Evolutionary conservation across 2,888 invertebrate genomes (phyloP).

Genomic region (Timema podura): DNA sequence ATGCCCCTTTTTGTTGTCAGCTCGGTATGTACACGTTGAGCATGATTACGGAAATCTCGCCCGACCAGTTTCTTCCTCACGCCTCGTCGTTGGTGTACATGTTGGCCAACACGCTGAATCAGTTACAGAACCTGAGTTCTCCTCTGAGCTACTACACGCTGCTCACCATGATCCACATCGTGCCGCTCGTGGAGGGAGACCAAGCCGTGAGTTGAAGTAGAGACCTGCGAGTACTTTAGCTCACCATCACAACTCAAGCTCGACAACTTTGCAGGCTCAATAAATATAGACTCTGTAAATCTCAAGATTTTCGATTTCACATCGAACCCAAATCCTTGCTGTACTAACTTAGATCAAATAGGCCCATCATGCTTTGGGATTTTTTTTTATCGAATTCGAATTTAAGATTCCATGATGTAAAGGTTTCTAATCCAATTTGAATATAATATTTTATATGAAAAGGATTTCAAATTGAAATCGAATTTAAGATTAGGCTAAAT

Average conservation of each 20-base stretch:
- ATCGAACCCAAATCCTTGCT: not conserved
- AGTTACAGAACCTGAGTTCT: slow-evolving; percentile 45
- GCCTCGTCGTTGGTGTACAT: slow-evolving; percentile 54
- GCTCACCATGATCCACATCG: slow-evolving; percentile 61
- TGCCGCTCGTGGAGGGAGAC: slow-evolving; percentile 60
- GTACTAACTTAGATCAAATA: too few species aligned
- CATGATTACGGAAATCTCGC: slow-evolving; percentile 64
- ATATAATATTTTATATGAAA: too few species aligned
- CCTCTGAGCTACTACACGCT: slow-evolving; percentile 57
- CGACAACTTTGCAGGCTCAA: too few species aligned
- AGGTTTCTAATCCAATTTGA: too few species aligned
- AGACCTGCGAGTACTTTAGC: not conserved
- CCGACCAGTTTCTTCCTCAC: slow-evolving; percentile 64
- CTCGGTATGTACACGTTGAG: slow-evolving; percentile 64
- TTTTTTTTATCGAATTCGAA: too few species aligned
- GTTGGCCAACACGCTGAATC: slow-evolving; percentile 50
- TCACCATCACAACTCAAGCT: not conserved
- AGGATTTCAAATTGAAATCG: too few species aligned
- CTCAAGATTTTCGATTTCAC: not conserved
- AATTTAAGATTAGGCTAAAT: too few species aligned
- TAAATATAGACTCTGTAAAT: not conserved
- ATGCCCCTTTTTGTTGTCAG: slow-evolving; percentile 40
- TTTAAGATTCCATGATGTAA: too few species aligned
- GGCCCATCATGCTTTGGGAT: too few species aligned
- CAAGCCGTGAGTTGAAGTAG: slow-evolving; percentile 49